Base-by-base conservation (phyloP, 2,888 invertebrate species). In the Ectemnius lituratus region DNA sequence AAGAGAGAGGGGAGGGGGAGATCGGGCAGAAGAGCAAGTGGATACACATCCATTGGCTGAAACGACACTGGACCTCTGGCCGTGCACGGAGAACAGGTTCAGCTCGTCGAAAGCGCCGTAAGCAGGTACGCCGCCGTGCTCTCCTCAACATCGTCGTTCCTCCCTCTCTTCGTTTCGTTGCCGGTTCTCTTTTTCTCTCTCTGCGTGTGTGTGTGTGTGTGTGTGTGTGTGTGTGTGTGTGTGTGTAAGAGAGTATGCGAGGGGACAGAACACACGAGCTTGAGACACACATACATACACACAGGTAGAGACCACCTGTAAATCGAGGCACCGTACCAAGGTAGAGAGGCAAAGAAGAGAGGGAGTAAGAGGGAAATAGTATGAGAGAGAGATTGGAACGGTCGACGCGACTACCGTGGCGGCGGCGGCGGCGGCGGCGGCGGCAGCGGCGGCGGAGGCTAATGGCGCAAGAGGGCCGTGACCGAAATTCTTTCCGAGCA, bases 401-500 rank as follows among this genome's bases (percentile, higher is more conserved):
- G 37, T 11, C 37, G 37, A 37, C 68, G 70, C 76, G 76, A 68
- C 76, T 76, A 72, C 72, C 65, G 76, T 67, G 67, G 76, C 70
- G n/a, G 2, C 47, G n/a, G n/a, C 16, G 52, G 75, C 78, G n/a
- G 49, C 16, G 49, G 76, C 74, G 70, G 74, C 78, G n/a, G 49
- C 16, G 49, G 76, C 20, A 2, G 20, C 20, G 20, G 23, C 47
- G n/a, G n/a, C 6, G 52, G 76, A 75, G 70, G 74, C 78, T 80
- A 84, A 84, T 86, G 86, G 84, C 86, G 87, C 84, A 85, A 86
- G 73, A 84, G 83, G 87, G 82, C 90, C 90, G 83, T 90, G 90
- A 90, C 90, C 90, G 89, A 90, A 90, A 89, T 89, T 88, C 87
- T 82, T 79, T 78, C 80, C 66, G 49, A 74, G 81, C 86, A 88